Evolutionary conservation across 2,888 invertebrate species (phyloP), one percentile per base, ranked within the genome.

Genomic region (Frankliniella fusca): DNA sequence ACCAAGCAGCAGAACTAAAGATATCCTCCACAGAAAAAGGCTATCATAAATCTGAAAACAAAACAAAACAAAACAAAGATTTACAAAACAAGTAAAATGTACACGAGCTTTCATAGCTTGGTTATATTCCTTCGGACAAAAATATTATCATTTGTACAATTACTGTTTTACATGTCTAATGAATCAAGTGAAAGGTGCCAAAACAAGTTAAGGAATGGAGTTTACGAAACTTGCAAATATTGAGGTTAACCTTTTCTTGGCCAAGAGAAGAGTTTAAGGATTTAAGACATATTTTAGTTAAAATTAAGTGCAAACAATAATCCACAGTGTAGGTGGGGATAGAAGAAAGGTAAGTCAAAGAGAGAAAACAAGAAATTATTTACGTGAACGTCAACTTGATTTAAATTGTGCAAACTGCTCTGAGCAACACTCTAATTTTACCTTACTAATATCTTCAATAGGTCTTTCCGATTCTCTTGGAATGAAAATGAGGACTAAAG

Each of bases 401-500:
- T 54, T 23, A 70, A 23, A 70, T 23, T n/a, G 70, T 70, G 70
- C 70, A n/a, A 70, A 70, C 15, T 11, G 15, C 12, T 54, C 54
- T 5, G 54, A 54, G 38, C 38, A 38, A 54, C 54, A 1, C 8
- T 70, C 7, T n/a, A 82, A 89, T 84, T 88, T 88, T 88, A 92
- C 91, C 88, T 91, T 90, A 86, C 89, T 89, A 86, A 87, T 87
- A 83, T 85, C 84, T 83, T 85, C 84, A 85, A 85, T 84, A 80
- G 85, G 82, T 81, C 82, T 84, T 81, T 86, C 85, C 38, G 90
- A 86, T 81, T 87, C 89, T 86, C 89, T 89, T 85, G 94, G 93
- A 87, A 94, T 90, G 83, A 89, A 87, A 83, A 93, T 86, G 84
- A 93, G 87, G 84, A 92, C 86, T 80, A 92, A 86, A 50, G 93